Percentiles rank a stretch among this genome's conserved stretches.
Conservation (phyloP, 1,140 invertebrate species). For the Drosophila azteca region DNA sequence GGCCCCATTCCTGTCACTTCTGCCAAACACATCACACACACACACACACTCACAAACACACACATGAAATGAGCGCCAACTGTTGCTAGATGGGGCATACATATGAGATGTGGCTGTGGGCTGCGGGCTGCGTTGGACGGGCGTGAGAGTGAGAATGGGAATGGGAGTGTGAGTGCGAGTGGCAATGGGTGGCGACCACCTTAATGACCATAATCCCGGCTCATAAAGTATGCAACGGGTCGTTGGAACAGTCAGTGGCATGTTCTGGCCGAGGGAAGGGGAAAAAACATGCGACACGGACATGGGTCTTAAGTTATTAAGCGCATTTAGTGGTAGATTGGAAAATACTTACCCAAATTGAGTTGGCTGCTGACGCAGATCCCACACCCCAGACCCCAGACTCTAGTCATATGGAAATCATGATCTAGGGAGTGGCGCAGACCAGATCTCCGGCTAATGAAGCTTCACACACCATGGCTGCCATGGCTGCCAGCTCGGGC, state of each 20-base stretch:
- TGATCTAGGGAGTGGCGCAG: too few species aligned
- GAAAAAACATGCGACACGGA: background rate
- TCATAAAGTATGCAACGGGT: slow-evolving; percentile 68
- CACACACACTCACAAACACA: background rate
- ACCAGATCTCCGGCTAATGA: too few species aligned
- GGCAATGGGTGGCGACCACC: slow-evolving; percentile 8
- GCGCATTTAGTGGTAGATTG: slow-evolving; percentile 39
- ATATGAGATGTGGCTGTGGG: background rate
- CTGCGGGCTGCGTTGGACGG: too few species aligned
- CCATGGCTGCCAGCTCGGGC: too few species aligned
- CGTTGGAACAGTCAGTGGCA: slow-evolving; percentile 9
- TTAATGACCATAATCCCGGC: slow-evolving; percentile 71
- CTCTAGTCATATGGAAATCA: background rate
- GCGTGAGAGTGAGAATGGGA: background rate
- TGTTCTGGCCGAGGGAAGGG: too few species aligned
- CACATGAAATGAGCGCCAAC: slow-evolving; percentile 37
- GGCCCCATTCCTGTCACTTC: background rate
- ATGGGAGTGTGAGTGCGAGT: too few species aligned
- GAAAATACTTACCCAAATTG: slow-evolving; percentile 40
- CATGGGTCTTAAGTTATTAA: slow-evolving; percentile 42
- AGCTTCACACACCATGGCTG: too few species aligned
- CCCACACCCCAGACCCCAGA: background rate
- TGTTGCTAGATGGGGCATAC: slow-evolving; percentile 44
- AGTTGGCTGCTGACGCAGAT: slow-evolving; percentile 1
- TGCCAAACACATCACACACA: slow-evolving; percentile 1